phyloP scores from a whole-genome alignment of 2,888 invertebrate species.

The Globia sparganii region DNA sequence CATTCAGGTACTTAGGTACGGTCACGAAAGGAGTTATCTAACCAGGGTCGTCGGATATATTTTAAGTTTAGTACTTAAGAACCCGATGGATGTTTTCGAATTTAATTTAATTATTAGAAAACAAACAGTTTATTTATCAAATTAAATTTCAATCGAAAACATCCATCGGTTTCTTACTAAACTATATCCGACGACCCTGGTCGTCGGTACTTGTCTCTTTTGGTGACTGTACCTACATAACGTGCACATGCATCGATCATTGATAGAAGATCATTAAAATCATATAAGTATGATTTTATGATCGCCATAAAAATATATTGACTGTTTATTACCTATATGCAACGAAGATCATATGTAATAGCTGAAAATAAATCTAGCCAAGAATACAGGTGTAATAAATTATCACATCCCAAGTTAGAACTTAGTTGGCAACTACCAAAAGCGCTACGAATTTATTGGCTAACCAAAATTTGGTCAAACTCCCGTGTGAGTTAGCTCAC shows the following conservation, averaged over 20 bases:
- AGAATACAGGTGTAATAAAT: conserved; percentile 19
- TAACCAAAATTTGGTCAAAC: conserved; percentile 19
- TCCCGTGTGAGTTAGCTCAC: conserved; percentile 9
- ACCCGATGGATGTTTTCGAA: too few species aligned
- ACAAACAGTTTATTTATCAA: neutral
- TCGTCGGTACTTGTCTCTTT: neutral
- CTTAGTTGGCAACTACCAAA: conserved; percentile 16
- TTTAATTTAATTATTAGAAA: too few species aligned
- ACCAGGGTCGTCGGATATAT: too few species aligned
- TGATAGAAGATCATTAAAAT: conserved; percentile 6
- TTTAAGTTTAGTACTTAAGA: too few species aligned
- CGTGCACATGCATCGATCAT: neutral
- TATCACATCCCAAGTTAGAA: conserved; percentile 9
- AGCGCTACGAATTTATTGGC: conserved; percentile 18
- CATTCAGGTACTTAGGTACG: neutral
- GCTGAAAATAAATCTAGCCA: conserved; percentile 13
- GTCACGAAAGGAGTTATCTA: too few species aligned
- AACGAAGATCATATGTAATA: neutral
- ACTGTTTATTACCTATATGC: neutral
- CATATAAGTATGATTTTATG: conserved; percentile 21
- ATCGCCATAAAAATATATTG: neutral
- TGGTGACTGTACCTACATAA: neutral
- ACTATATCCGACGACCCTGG: neutral
- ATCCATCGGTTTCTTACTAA: neutral
- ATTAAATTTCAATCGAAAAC: neutral